Evolutionary conservation across 2,113 vertebrate genomes (phyloP).

Genomic region (Cyprinodon tularosa): DNA sequence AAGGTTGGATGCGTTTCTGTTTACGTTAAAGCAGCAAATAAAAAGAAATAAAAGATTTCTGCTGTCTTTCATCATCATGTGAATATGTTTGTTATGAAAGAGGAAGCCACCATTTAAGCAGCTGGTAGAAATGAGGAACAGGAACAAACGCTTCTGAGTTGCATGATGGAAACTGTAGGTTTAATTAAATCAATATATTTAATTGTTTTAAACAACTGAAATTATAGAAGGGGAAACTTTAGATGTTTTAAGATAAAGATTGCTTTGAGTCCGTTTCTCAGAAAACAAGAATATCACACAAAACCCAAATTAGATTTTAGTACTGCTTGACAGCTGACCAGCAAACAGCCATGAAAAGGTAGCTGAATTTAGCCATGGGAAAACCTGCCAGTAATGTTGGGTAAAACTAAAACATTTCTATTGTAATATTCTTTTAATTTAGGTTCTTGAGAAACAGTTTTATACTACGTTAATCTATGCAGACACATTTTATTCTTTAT

Average conservation of each 20-base stretch:
- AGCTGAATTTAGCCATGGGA: no score
- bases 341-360: no score
- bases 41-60: not conserved
- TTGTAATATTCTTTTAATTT: not conserved
- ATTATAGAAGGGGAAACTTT: not conserved
- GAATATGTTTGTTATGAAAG: not conserved
- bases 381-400: no score
- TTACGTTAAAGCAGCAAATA: not conserved
- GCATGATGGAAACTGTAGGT: not conserved
- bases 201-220: not conserved
- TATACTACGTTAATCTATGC: no score
- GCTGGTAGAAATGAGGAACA: not conserved
- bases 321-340: no score
- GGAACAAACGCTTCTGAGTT: not conserved
- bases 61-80: not conserved
- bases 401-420: not conserved
- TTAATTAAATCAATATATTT: not conserved
- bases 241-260: not conserved
- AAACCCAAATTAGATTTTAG: no score
- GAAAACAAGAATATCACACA: not conserved
- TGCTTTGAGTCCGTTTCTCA: not conserved
- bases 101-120: not conserved
- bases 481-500: no score
- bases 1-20: not conserved
- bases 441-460: not conserved